phyloP scores from a whole-genome alignment of 2,797 vertebrate genomes.

The Sparidentex hasta region DNA sequence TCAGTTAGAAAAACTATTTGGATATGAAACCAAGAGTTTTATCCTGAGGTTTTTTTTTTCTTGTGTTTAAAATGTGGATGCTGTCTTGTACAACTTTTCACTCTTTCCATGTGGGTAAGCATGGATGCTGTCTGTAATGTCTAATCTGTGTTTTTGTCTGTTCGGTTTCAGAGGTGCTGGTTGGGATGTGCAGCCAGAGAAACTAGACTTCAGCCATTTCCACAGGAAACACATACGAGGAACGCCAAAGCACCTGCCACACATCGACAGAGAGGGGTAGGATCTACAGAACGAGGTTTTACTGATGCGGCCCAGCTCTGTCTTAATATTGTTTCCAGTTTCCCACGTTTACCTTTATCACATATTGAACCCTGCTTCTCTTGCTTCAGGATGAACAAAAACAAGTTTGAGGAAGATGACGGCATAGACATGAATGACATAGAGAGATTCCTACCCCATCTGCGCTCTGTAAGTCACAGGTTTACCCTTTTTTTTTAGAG shows the following conservation, averaged over 20 bases:
- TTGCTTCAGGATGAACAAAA: slow-evolving; percentile 90
- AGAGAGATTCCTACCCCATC: slow-evolving; percentile 93
- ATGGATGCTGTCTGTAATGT: slow-evolving; percentile 2
- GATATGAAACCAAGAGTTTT: too few species aligned
- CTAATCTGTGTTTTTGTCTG: slow-evolving; percentile 8
- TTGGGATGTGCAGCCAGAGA: slow-evolving; percentile 98
- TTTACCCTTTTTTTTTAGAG: background rate
- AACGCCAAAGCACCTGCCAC: slow-evolving; percentile 92
- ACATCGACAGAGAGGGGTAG: slow-evolving; percentile 97
- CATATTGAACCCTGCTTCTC: background rate
- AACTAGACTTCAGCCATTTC: slow-evolving; percentile 96
- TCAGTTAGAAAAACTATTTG: background rate
- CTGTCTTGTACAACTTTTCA: background rate
- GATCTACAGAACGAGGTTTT: slow-evolving; percentile 5
- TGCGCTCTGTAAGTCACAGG: slow-evolving; percentile 88
- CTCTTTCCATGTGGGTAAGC: background rate
- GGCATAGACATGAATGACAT: slow-evolving; percentile 96
- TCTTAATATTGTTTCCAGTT: background rate
- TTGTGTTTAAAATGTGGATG: background rate
- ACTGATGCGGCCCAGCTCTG: background rate
- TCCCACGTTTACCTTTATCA: background rate
- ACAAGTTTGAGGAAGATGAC: slow-evolving; percentile 91
- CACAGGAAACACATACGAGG: slow-evolving; percentile 90
- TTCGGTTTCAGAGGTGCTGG: slow-evolving; percentile 88
- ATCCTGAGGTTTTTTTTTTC: background rate